These are phyloP conservation scores for Pogoniulus pusillus DNA, from an alignment of 2,797 vertebrate genomes.

Conservation along the genomic window DNA sequence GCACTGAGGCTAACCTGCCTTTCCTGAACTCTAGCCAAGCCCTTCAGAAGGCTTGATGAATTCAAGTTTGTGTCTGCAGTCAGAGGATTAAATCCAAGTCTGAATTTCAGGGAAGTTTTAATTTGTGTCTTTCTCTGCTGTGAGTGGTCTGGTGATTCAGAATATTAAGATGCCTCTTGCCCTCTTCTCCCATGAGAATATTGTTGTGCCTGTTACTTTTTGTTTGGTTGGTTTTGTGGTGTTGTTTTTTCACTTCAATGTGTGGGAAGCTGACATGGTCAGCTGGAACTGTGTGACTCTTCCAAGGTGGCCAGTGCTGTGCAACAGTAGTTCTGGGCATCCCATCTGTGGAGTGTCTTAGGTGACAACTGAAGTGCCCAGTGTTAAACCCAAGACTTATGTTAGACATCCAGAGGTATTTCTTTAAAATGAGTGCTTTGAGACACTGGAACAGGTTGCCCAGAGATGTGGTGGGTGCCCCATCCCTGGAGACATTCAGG, in stretches of 20 bases:
- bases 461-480: too few species aligned
- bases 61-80: background rate
- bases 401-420: background rate
- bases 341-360: background rate
- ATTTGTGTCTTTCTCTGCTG: background rate
- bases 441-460: too few species aligned
- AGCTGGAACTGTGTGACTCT: background rate
- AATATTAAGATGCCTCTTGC: background rate
- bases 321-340: background rate
- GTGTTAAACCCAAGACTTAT: background rate
- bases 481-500: too few species aligned
- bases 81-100: background rate
- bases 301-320: background rate
- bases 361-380: background rate
- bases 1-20: background rate
- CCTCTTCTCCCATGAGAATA: background rate
- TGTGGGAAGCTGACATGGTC: background rate
- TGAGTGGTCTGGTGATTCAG: background rate
- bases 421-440: too few species aligned
- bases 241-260: background rate
- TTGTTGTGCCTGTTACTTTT: background rate
- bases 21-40: background rate
- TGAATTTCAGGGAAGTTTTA: background rate
- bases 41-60: background rate
- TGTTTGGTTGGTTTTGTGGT: too few species aligned